Conservation (phyloP, 1,140 invertebrate genomes). For the Belonocnema kinseyi region DNA sequence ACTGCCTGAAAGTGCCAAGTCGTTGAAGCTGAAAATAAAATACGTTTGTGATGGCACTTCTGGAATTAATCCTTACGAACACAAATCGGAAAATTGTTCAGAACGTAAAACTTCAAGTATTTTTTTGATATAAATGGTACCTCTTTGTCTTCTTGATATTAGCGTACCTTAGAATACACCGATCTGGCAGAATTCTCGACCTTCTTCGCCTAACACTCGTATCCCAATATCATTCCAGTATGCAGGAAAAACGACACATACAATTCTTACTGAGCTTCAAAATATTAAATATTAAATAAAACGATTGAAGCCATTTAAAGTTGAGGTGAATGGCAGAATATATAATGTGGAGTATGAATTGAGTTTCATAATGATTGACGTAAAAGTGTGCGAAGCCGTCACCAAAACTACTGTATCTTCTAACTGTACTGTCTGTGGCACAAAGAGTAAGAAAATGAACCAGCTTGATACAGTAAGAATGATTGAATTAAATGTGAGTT, state of each 20-base stretch:
- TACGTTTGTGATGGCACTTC: conserved; percentile 17
- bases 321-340: not conserved
- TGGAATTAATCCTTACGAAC: not conserved
- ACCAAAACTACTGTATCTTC: too few species aligned
- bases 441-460: conserved; percentile 19
- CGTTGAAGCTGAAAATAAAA: not conserved
- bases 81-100: not conserved
- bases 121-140: not conserved
- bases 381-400: conserved; percentile 1
- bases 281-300: too few species aligned
- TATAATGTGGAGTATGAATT: conserved; percentile 2
- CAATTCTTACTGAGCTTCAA: not conserved
- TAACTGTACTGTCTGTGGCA: conserved; percentile 5
- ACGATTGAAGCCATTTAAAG: not conserved
- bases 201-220: too few species aligned
- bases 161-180: too few species aligned
- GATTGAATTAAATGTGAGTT: not conserved
- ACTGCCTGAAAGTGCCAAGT: not conserved
- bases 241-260: too few species aligned
- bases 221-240: too few species aligned
- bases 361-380: not conserved
- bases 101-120: too few species aligned
- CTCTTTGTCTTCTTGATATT: not conserved
- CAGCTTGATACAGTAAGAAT: not conserved
- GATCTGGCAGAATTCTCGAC: too few species aligned